Evolutionary conservation across 2,888 invertebrate genomes (phyloP), one percentile per base, ranked within the genome.

Genomic region (Pedicia rivosa): DNA sequence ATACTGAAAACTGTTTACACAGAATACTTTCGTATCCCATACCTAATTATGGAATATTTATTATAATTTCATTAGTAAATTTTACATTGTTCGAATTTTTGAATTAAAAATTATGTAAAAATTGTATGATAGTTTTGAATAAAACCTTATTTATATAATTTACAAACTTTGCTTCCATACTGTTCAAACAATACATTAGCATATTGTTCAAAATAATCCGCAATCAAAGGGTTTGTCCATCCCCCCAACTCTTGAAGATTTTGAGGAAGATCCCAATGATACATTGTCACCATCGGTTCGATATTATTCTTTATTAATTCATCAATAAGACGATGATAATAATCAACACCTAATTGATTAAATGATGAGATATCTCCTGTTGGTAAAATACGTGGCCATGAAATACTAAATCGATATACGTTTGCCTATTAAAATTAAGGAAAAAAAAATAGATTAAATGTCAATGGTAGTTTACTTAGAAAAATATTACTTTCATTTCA

Each of bases 331-430:
- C 66, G 62, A 43, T 72, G 71, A 54, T 80, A 81, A 52, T 78
- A 77, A 17, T 63, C 53, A 10, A 74, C 56, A 3, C 76, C 80
- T 2, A 60, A 62, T 44, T 65, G 49, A 49, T 74, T 80, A 9
- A 72, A 53, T n/a, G 57, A 53, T 34, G 67, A 62, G 1, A 62
- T 43, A 34, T 63, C 64, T 26, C 71, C 72, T 16, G 63, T 66
- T 0, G 77, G 72, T 33, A 77, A 50, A 15, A 79, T 59, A 14
- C 78, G 59, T 0, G 73, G 52, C 78, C 79, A 79, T 1, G 73
- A 66, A 40, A 72, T 62, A 3, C 72, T 72, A 47, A 72, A 70
- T 29, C 72, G 57, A 48, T 71, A 70, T 14, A 22, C 20, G n/a
- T 33, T 9, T 14, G 10, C 8, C 33, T 33, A 24, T 8, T 14